Percentiles rank a stretch among this genome's conserved stretches.
Evolutionary conservation across 2,113 vertebrate genomes (phyloP).

Genomic region (Desmodus rotundus): DNA sequence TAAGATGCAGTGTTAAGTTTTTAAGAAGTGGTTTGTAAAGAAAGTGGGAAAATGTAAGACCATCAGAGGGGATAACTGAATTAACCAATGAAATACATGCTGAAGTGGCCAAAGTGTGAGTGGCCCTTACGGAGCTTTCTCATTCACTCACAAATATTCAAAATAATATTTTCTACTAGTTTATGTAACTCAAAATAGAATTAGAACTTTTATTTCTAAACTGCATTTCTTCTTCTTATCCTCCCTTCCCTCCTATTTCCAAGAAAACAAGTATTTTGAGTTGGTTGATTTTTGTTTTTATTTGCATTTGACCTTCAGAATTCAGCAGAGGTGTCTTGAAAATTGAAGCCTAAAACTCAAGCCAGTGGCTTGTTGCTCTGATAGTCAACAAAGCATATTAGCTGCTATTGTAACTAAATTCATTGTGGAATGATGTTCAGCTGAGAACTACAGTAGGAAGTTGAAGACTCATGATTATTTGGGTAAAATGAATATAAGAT

Average conservation of each 20-base stretch:
- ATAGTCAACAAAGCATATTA: neutral
- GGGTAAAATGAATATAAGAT: conserved; percentile 4
- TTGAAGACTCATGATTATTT: neutral
- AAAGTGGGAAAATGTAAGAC: neutral
- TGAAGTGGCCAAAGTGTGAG: neutral
- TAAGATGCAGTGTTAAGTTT: neutral
- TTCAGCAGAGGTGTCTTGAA: neutral
- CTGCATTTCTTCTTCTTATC: neutral
- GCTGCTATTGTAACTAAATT: neutral
- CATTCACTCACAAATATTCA: neutral
- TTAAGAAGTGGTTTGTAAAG: neutral
- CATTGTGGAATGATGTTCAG: neutral
- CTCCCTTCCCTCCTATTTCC: neutral
- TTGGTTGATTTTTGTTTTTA: neutral
- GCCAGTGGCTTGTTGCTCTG: neutral
- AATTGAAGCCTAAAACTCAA: conserved; percentile 20
- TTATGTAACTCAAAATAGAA: neutral
- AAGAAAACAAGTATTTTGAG: conserved; percentile 6
- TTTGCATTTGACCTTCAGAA: neutral
- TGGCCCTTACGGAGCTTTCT: neutral
- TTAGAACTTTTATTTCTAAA: conserved; percentile 8
- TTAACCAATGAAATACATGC: neutral
- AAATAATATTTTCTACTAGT: conserved; percentile 29
- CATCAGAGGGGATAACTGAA: neutral
- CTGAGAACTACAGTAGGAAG: neutral